Base-by-base conservation (phyloP, 2,113 vertebrate genomes). In the Octodon degus region DNA sequence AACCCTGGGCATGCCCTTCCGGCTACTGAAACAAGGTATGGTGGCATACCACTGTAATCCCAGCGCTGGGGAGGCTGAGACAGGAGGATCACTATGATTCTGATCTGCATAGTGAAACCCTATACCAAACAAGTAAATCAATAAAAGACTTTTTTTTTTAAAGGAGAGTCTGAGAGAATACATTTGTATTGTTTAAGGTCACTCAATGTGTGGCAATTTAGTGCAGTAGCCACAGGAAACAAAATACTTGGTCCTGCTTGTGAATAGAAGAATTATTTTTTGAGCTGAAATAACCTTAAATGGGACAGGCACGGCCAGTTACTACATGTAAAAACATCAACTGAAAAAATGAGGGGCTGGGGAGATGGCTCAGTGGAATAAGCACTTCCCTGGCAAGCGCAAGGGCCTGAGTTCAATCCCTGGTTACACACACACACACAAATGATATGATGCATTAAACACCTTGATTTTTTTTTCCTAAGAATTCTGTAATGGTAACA, bases 171-270 rank as follows among this genome's bases (percentile, higher is more conserved):
- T 43, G 43, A 43, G 43, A 43, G 43, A 43, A 43, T 43, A 5
- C 43, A 43, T 43, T 43, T 43, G 43, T 43, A 10, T 19, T 87
- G 8, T 22, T 24, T 55, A 27, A 79, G 67, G 34, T 65, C 17
- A 86, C 53, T 22, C 22, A 58, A 37, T 86, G 86, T 90, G 81
- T 81, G 32, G 25, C 60, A 30, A 90, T 90, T 93, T 87, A 58
- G 83, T 70, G 60, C 30, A 55, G n/a, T 68, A 63, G 50, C 34
- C 76, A 93, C 5, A 63, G 43, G 50, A 88, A 90, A 84, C 37
- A 37, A 91, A 87, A 83, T 7, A 40, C 10, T 43, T 76, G 62
- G 12, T 2, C 19, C 24, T 72, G 58, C 34, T 62, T 85, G 62
- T 37, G 30, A 84, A 70, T 63, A 37, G 60, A 91, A 22, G 9